These are phyloP conservation scores for Sphaeramia orbicularis DNA, from an alignment of 2,797 vertebrate species.

Conservation along the genomic window DNA sequence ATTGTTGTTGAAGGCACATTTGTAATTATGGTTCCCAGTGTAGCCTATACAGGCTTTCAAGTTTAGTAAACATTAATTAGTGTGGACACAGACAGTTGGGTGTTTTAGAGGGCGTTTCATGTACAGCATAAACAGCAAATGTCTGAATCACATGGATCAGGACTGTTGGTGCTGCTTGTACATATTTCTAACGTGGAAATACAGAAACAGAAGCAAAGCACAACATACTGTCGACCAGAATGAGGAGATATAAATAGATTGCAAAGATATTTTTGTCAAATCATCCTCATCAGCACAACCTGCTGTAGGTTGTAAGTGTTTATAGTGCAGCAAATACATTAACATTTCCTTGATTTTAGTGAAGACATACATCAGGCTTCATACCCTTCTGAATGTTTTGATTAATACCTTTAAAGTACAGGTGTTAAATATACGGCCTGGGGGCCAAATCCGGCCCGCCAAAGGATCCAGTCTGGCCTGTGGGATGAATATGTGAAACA, in stretches of 20 bases:
- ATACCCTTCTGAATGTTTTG: constrained; percentile 28
- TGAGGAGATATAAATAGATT: constrained; percentile 15
- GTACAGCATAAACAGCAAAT: constrained; percentile 67
- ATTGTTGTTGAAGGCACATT: constrained; percentile 81
- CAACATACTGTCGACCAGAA: constrained; percentile 16
- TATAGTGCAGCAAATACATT: not conserved
- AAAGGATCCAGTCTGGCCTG: too few species aligned
- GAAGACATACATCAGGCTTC: constrained; percentile 16
- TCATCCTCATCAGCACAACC: not conserved
- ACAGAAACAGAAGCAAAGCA: constrained; percentile 28
- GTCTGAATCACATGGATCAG: constrained; percentile 73
- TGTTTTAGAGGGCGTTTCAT: constrained; percentile 80
- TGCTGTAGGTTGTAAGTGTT: constrained; percentile 5
- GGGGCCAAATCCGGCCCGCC: too few species aligned
- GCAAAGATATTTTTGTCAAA: too few species aligned
- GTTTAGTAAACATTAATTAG: constrained; percentile 83
- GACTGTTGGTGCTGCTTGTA: constrained; percentile 36
- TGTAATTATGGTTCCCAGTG: constrained; percentile 82
- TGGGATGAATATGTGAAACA: too few species aligned
- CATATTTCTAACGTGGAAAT: constrained; percentile 40
- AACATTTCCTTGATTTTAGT: constrained; percentile 6
- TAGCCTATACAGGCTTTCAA: constrained; percentile 78
- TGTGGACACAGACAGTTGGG: constrained; percentile 76
- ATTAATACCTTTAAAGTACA: constrained; percentile 5
- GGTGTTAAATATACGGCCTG: too few species aligned